Evolutionary conservation across 1,140 invertebrate species (phyloP).

Genomic region (Episyrphus balteatus): DNA sequence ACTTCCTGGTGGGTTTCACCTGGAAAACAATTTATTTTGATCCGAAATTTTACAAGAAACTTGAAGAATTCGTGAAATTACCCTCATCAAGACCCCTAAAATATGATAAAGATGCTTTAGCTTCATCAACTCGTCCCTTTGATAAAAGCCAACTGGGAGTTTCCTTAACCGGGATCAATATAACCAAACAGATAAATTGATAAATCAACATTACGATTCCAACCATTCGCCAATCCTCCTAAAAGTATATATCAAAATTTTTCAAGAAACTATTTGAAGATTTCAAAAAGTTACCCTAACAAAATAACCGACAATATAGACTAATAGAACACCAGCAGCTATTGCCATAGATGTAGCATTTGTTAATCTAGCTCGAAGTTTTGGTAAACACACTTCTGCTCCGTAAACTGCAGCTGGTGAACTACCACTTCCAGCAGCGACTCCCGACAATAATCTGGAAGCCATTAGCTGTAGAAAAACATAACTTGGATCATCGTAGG

Average conservation of each 20-base stretch:
- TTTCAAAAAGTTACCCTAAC: conserved; percentile 29
- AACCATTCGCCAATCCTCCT: conserved; percentile 45
- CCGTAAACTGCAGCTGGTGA: conserved; percentile 51
- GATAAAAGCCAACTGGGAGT: conserved; percentile 57
- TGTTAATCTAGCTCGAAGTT: conserved; percentile 45
- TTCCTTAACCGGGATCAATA: conserved; percentile 52
- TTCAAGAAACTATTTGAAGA: no score
- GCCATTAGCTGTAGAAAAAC: conserved; percentile 25
- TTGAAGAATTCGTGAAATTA: conserved; percentile 14
- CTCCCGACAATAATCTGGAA: conserved; percentile 11
- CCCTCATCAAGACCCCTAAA: conserved; percentile 41
- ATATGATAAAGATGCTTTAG: conserved; percentile 40
- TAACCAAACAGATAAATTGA: conserved; percentile 41
- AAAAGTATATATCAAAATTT: no score
- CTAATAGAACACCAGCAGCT: conserved; percentile 45
- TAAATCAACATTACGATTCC: conserved; percentile 49
- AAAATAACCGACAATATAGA: conserved; percentile 49
- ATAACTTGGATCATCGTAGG: neutral
- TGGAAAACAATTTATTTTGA: conserved; percentile 5
- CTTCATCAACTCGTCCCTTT: conserved; percentile 42
- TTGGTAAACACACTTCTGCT: conserved; percentile 46
- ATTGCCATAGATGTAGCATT: conserved; percentile 50
- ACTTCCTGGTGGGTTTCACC: conserved; percentile 26
- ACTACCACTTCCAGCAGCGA: conserved; percentile 48
- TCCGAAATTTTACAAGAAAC: neutral